A percentile compares a stretch with the other conserved stretches of the same genome.
Evolutionary conservation across 2,888 invertebrate genomes (phyloP).

Genomic region (Lithophane leautieri): DNA sequence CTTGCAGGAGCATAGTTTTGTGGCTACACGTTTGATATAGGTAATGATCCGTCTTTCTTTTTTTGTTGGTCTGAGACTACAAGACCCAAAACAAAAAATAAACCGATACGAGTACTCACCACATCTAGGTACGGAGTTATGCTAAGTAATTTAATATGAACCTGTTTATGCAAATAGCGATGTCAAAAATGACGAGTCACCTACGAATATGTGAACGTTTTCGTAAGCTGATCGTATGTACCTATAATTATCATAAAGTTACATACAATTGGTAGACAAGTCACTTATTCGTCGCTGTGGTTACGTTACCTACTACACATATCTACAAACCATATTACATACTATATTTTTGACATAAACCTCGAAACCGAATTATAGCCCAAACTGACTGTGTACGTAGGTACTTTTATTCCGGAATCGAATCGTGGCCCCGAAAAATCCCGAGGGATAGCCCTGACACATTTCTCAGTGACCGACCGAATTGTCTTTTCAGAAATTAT

Average conservation of each 20-base stretch:
- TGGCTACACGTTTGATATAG: too few species aligned
- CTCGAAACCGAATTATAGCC: conserved; percentile 20
- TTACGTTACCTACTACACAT: neutral
- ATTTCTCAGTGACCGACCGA: conserved; percentile 51
- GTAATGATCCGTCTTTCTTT: too few species aligned
- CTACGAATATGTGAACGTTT: neutral
- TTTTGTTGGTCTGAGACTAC: too few species aligned
- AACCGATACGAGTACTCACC: too few species aligned
- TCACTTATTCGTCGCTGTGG: neutral
- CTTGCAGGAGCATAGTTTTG: too few species aligned
- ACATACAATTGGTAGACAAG: neutral
- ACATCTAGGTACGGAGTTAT: too few species aligned
- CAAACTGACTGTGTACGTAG: conserved; percentile 31
- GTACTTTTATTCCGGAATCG: conserved; percentile 48
- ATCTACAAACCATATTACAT: too few species aligned
- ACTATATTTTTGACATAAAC: conserved; percentile 20
- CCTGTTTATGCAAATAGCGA: neutral
- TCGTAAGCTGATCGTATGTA: neutral
- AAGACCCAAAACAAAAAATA: too few species aligned
- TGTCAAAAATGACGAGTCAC: neutral
- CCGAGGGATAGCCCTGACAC: conserved; percentile 42
- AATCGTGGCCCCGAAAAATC: conserved; percentile 39
- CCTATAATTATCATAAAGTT: neutral
- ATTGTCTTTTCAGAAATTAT: conserved; percentile 45
- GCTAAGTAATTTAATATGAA: too few species aligned